phyloP scores from a whole-genome alignment of 2,113 vertebrate species.

The Crotalus tigris region DNA sequence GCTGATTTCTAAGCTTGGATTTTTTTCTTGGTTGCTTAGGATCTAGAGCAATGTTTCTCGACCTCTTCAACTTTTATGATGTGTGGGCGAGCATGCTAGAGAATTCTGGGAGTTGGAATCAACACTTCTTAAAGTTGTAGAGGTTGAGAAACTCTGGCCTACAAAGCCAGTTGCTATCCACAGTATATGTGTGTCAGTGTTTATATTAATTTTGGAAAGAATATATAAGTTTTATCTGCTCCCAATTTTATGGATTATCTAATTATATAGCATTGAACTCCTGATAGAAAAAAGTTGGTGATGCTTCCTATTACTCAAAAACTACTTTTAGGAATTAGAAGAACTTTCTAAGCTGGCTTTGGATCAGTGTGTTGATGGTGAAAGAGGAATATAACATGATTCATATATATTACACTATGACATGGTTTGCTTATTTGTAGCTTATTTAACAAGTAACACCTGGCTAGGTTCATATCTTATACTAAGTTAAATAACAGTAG shows the following conservation, averaged over 20 bases:
- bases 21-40: accelerated
- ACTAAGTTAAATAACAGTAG: not conserved
- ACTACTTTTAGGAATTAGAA: not conserved
- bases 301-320: not conserved
- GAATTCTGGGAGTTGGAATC: not conserved
- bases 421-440: not conserved
- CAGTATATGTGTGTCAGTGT: not conserved
- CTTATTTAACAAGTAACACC: not conserved
- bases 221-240: not conserved
- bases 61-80: not conserved
- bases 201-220: not conserved
- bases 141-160: not conserved
- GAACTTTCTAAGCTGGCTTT: not conserved
- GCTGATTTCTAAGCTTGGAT: not conserved
- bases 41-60: not conserved
- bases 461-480: not conserved
- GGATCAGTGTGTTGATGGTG: not conserved
- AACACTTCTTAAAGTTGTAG: not conserved
- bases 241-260: not conserved
- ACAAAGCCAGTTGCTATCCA: not conserved
- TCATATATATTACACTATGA: not conserved
- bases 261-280: not conserved
- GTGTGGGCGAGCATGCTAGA: not conserved
- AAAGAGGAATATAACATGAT: not conserved
- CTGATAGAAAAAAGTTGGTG: not conserved